Conservation (phyloP, 2,113 vertebrate species). For the Peromyscus californicus region DNA sequence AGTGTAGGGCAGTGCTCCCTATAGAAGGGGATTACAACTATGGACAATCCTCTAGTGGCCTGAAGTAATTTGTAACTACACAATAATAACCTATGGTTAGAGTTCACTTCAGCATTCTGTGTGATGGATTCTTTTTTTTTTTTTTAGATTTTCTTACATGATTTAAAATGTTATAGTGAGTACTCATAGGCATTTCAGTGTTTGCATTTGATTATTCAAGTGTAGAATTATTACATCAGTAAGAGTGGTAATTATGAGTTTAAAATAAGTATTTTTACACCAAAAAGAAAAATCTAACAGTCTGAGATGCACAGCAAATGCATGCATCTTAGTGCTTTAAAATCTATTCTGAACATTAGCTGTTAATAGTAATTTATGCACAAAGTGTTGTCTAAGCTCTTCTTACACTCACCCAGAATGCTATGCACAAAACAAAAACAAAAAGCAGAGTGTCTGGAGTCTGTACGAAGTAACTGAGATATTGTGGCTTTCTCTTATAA, state of each 20-base stretch:
- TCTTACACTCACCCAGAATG: neutral
- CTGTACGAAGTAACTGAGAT: neutral
- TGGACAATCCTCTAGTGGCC: neutral
- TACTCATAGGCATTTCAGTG: neutral
- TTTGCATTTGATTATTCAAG: neutral
- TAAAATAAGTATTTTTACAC: neutral
- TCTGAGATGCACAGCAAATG: neutral
- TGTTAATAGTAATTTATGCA: slow-evolving; percentile 14
- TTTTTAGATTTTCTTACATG: neutral
- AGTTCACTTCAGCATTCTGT: neutral
- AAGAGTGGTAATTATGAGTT: neutral
- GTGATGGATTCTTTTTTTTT: neutral
- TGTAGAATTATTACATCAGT: neutral
- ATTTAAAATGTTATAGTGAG: neutral
- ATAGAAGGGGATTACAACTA: neutral
- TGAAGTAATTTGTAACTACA: neutral
- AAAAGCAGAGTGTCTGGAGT: neutral
- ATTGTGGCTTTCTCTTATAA: neutral
- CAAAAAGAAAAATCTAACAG: neutral
- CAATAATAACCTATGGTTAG: neutral
- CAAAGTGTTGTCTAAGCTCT: neutral
- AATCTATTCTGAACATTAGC: neutral
- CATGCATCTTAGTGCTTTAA: neutral
- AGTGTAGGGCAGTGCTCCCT: neutral
- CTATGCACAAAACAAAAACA: neutral